Evolutionary conservation across 2,797 vertebrate genomes (phyloP), one percentile per base, ranked within the genome.

Genomic region (Sebastes itinus): DNA sequence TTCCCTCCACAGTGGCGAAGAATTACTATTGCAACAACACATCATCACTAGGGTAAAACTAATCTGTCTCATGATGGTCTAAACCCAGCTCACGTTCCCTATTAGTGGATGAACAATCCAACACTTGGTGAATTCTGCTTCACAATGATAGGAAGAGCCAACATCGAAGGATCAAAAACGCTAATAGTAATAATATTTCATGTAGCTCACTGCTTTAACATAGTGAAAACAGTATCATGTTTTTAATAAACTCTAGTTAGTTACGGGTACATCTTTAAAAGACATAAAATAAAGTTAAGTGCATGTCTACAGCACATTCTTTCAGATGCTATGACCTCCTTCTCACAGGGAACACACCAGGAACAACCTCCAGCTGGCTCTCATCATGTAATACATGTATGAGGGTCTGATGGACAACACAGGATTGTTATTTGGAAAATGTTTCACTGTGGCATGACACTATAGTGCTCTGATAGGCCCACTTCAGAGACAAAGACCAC

Each of bases 401-500:
- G 58, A 80, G 73, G 85, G 49, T 82, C 63, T 75, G 55, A 75
- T 22, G 28, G 70, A 88, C 70, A 78, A 67, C 38, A 46, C 49
- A 42, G 59, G 75, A 70, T 67, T 71, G 72, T 87, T 77, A 88
- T 85, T 78, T 85, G n/a, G 65, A 81, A 87, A 87, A 69, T 81
- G 78, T 61, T 81, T 80, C 84, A 86, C 59, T 13, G 77, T 72
- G 56, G 78, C 72, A 35, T 56, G 78, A 77, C 55, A 56, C 55
- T 25, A 49, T 20, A 11, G 49, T 1, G 30, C 74, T 80, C 74
- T 23, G 61, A 81, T 16, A 66, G 54, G 11, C 27, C 71, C 42
- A 54, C 78, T 84, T 75, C 80, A 85, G 22, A 81, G 16, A 76
- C 82, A 88, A 82, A 86, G 82, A 71, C 67, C 33, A 54, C 46